phyloP scores from a whole-genome alignment of 2,888 invertebrate genomes.

The Cephus runcator region DNA sequence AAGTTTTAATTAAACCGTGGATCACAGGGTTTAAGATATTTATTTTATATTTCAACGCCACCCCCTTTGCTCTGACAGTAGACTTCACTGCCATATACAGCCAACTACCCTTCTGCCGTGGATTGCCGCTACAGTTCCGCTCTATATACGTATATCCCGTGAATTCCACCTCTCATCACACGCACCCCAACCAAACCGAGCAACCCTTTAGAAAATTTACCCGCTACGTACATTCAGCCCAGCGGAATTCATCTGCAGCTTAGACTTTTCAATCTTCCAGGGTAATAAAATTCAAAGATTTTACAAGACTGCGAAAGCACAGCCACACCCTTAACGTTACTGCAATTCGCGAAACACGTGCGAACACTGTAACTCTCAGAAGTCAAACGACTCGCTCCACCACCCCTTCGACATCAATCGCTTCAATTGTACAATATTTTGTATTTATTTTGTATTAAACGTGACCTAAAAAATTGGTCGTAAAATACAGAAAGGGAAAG shows the following conservation, averaged over 20 bases:
- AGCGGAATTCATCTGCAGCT: slow-evolving; percentile 44
- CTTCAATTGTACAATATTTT: too few species aligned
- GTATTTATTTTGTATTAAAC: too few species aligned
- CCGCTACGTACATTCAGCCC: slow-evolving; percentile 25
- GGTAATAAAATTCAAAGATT: slow-evolving; percentile 52
- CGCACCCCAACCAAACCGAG: slow-evolving; percentile 20
- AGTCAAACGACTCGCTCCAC: too few species aligned
- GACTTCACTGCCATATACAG: too few species aligned
- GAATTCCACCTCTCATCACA: slow-evolving; percentile 16
- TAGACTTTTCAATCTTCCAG: slow-evolving; percentile 53
- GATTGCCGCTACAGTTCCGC: slow-evolving; percentile 22
- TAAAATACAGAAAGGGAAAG: too few species aligned
- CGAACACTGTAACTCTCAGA: too few species aligned
- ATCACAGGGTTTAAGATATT: slow-evolving; percentile 58
- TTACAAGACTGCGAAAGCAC: slow-evolving; percentile 41
- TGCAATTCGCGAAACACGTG: too few species aligned
- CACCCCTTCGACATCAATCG: too few species aligned
- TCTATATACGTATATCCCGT: slow-evolving; percentile 27
- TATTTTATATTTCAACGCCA: slow-evolving; percentile 54
- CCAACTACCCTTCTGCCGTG: too few species aligned
- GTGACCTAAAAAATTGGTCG: too few species aligned
- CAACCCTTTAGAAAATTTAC: slow-evolving; percentile 1
- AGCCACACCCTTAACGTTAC: slow-evolving; percentile 9
- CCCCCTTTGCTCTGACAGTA: too few species aligned
- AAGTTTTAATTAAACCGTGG: slow-evolving; percentile 60